Evolutionary conservation across 2,797 vertebrate genomes (phyloP), one percentile per base, ranked within the genome.

Genomic region (Malacoctenus gilli): DNA sequence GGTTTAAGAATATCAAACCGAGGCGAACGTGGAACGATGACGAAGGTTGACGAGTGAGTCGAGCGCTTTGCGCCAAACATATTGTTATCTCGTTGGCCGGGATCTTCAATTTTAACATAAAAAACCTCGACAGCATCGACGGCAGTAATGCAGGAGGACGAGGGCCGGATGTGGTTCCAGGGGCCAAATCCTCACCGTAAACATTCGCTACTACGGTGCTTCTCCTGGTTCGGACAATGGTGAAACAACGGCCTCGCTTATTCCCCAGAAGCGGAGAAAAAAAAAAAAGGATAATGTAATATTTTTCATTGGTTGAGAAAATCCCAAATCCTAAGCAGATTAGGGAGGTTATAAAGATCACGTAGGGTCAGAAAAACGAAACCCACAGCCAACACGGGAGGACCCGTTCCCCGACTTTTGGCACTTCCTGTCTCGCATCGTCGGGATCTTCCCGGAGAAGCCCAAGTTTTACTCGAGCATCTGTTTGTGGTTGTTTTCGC

Each of bases 251-350:
- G n/a, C n/a, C n/a, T n/a, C n/a, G n/a, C n/a, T n/a, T n/a, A n/a
- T n/a, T n/a, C n/a, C n/a, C n/a, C n/a, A 22, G 46, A 32, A 68
- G 42, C 42, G 38, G 15, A 11, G 15, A 16, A 59, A 51, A 72
- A 62, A 61, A 63, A 55, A 68, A 52, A 64, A 46, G 10, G 35
- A 81, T 73, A 40, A 52, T 77, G 64, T 49, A 40, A 62, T 71
- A 70, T 77, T 58, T 73, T 84, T 62, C 63, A 66, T 56, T 69
- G 46, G 62, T 71, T 70, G 66, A 61, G 64, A 71, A 53, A 71
- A 46, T 68, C 57, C 67, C 77, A 74, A 75, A 81, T 77, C 66
- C 48, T 74, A 75, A 79, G 37, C 66, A 59, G 72, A 80, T 78
- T 75, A 83, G 7, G 46, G 62, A 68, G 65, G 74, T 77, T 57